A percentile compares a stretch with the other conserved stretches of the same genome.
phyloP scores from a whole-genome alignment of 2,888 invertebrate species.

The Rhyacophila evoluta region DNA sequence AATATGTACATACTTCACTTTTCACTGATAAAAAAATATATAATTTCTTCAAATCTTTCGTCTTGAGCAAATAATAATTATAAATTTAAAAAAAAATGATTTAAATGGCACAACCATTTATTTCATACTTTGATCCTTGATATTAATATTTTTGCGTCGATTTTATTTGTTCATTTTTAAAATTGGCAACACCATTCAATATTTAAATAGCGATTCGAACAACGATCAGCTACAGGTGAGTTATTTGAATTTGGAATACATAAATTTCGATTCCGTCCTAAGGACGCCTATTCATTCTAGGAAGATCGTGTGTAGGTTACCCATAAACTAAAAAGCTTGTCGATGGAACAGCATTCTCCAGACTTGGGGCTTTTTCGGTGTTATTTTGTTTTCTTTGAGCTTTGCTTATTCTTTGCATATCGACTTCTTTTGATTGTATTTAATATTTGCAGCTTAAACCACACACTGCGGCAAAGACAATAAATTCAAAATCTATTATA shows the following conservation, averaged over 20 bases:
- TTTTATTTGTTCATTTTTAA: background rate
- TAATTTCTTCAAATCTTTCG: no score
- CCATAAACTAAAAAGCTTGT: conserved; percentile 22
- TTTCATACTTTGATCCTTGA: no score
- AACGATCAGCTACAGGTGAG: background rate
- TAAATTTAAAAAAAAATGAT: no score
- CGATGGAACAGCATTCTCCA: conserved; percentile 6
- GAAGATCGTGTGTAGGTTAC: conserved; percentile 14
- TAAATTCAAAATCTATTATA: no score
- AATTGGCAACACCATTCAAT: conserved; percentile 14
- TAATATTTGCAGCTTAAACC: background rate
- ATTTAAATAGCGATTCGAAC: conserved; percentile 11
- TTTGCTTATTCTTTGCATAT: background rate
- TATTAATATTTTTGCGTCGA: background rate
- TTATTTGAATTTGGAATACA: conserved; percentile 13
- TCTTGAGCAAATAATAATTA: no score
- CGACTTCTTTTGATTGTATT: background rate
- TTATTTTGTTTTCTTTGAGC: background rate
- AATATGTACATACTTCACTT: no score
- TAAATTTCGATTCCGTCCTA: conserved; percentile 6
- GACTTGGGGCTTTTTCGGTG: conserved; percentile 20
- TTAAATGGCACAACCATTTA: no score
- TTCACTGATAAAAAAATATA: no score
- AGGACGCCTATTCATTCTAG: conserved; percentile 22
- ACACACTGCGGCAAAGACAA: no score